Evolutionary conservation across 2,888 invertebrate genomes (phyloP).

Genomic region (Plagiodera versicolora): DNA sequence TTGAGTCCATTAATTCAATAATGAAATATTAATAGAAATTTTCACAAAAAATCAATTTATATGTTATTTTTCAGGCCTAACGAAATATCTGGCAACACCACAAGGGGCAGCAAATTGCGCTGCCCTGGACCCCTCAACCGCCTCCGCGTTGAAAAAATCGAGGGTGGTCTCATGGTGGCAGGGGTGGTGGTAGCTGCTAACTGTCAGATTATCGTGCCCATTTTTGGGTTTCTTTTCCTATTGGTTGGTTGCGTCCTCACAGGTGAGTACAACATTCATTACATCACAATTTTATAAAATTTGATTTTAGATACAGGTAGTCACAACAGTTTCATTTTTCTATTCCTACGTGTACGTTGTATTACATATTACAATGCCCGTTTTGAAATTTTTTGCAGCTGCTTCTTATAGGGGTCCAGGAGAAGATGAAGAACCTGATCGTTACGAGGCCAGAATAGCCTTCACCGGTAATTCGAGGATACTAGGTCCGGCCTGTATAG

Average conservation of each 20-base stretch:
- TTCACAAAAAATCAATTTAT: too few species aligned
- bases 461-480: constrained; percentile 75
- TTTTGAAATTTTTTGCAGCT: constrained; percentile 60
- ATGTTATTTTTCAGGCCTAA: constrained; percentile 57
- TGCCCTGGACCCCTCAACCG: constrained; percentile 71
- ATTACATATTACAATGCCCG: too few species aligned
- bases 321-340: too few species aligned
- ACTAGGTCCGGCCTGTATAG: constrained; percentile 73
- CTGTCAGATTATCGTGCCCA: constrained; percentile 75
- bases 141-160: constrained; percentile 74
- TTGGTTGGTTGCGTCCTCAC: constrained; percentile 76
- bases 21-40: too few species aligned
- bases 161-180: constrained; percentile 75
- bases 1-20: too few species aligned
- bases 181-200: constrained; percentile 77
- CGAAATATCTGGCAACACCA: constrained; percentile 61
- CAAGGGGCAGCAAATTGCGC: constrained; percentile 49
- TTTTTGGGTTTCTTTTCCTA: constrained; percentile 76
- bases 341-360: too few species aligned
- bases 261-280: constrained; percentile 59
- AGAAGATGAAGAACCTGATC: constrained; percentile 71
- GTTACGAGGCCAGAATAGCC: constrained; percentile 71
- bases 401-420: constrained; percentile 75
- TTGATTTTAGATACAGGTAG: too few species aligned
- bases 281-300: too few species aligned